Percentiles rank a stretch among this genome's conserved stretches.
These are phyloP conservation scores for Scaptomyza reducta DNA, from an alignment of 2,888 invertebrate species.

Conservation along the genomic window DNA sequence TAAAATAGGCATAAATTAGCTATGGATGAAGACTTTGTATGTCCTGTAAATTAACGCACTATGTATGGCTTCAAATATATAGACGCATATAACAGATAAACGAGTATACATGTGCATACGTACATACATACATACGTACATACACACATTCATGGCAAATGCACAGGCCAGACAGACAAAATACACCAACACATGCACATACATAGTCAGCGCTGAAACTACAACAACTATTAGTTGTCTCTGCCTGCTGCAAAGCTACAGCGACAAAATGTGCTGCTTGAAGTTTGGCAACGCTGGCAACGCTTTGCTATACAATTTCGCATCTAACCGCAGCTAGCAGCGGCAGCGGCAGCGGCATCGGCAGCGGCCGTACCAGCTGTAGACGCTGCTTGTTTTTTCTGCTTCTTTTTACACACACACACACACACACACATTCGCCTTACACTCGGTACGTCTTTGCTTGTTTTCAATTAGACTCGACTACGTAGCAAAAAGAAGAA, in stretches of 20 bases:
- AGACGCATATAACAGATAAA: constrained; percentile 13
- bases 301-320: constrained; percentile 33
- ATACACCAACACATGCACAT: neutral
- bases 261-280: constrained; percentile 56
- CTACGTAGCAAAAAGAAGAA: constrained; percentile 32
- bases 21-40: constrained; percentile 29
- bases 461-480: constrained; percentile 76
- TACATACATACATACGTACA: neutral
- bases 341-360: constrained; percentile 18
- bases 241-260: constrained; percentile 56
- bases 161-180: too few relatives aligned
- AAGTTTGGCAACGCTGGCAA: constrained; percentile 65
- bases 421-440: constrained; percentile 9
- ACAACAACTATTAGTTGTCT: constrained; percentile 33
- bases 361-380: constrained; percentile 49
- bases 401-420: constrained; percentile 12
- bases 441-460: constrained; percentile 51
- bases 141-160: constrained; percentile 3
- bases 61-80: constrained; percentile 63
- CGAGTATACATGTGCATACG: constrained; percentile 6
- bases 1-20: constrained; percentile 51
- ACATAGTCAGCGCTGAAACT: constrained; percentile 12
- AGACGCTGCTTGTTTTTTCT: constrained; percentile 47
- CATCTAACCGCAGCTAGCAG: constrained; percentile 41
- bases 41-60: constrained; percentile 69